phyloP scores from a whole-genome alignment of 1,140 invertebrate species.

The Pachypsylla venusta region DNA sequence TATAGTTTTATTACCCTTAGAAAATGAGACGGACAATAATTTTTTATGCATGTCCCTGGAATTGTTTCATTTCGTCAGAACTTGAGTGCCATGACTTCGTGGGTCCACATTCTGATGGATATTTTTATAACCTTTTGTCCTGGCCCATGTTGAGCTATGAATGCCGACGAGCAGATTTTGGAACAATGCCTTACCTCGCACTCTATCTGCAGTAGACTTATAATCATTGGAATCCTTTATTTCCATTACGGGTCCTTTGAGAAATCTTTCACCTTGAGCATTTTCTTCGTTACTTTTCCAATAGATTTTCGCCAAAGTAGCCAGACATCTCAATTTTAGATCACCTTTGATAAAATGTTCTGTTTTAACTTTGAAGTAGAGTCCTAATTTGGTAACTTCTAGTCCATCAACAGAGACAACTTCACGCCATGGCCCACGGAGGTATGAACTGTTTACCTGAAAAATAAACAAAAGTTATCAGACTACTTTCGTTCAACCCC shows the following conservation, averaged over 20 bases:
- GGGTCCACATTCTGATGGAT: too few species aligned
- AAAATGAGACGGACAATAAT: too few species aligned
- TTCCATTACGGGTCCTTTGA: constrained; percentile 45
- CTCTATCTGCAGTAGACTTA: constrained; percentile 31
- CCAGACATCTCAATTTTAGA: constrained; percentile 73
- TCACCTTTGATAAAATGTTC: constrained; percentile 67
- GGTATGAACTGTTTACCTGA: constrained; percentile 36
- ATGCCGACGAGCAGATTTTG: too few species aligned
- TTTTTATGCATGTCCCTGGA: too few species aligned
- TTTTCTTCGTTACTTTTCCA: constrained; percentile 69
- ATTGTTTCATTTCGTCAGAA: too few species aligned
- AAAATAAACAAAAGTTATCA: too few species aligned
- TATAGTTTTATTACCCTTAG: too few species aligned
- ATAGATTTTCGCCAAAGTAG: constrained; percentile 68
- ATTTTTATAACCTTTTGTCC: too few species aligned
- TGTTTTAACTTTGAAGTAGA: constrained; percentile 52
- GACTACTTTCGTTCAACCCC: too few species aligned
- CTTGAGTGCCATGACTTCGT: too few species aligned
- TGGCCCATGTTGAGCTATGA: too few species aligned
- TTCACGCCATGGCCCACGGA: constrained; percentile 38
- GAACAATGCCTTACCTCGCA: constrained; percentile 32
- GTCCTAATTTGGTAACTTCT: constrained; percentile 50
- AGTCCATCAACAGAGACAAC: constrained; percentile 42
- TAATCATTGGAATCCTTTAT: constrained; percentile 35
- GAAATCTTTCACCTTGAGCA: constrained; percentile 50